Evolutionary conservation across 2,797 vertebrate species (phyloP).

Genomic region (Rhabdophis nuchalis): DNA sequence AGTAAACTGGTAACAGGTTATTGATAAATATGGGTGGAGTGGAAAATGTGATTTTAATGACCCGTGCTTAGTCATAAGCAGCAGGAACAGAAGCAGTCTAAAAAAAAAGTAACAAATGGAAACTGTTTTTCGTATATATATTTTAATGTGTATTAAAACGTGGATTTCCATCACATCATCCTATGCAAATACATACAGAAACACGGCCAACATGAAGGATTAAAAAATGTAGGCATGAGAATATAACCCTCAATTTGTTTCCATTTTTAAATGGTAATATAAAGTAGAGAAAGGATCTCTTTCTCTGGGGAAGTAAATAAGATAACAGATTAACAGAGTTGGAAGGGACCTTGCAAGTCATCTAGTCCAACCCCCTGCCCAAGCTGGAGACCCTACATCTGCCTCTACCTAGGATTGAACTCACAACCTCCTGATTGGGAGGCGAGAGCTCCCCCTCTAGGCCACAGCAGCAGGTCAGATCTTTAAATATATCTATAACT

Average conservation of each 20-base stretch:
- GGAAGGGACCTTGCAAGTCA: no score
- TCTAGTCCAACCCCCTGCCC: no score
- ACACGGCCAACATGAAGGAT: constrained; percentile 12
- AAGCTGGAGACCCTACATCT: no score
- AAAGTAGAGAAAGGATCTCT: not conserved
- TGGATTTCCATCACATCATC: constrained; percentile 74
- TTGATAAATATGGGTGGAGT: constrained; percentile 68
- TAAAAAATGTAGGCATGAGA: not conserved
- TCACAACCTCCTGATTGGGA: no score
- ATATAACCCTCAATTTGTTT: not conserved
- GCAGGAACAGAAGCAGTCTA: constrained; percentile 68
- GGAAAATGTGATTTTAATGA: constrained; percentile 80
- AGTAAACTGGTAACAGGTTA: constrained; percentile 73
- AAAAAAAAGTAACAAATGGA: constrained; percentile 67
- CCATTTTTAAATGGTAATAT: not conserved
- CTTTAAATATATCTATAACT: not conserved
- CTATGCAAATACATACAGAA: constrained; percentile 31
- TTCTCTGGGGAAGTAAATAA: not conserved
- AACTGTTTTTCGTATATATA: constrained; percentile 51
- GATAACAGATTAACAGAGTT: no score
- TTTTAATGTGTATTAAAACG: constrained; percentile 49
- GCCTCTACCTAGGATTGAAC: no score
- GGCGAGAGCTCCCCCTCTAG: no score
- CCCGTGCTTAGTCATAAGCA: constrained; percentile 74
- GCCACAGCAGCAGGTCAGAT: no score